These are phyloP conservation scores for Musca vetustissima DNA, from an alignment of 1,140 invertebrate genomes.

Conservation along the genomic window DNA sequence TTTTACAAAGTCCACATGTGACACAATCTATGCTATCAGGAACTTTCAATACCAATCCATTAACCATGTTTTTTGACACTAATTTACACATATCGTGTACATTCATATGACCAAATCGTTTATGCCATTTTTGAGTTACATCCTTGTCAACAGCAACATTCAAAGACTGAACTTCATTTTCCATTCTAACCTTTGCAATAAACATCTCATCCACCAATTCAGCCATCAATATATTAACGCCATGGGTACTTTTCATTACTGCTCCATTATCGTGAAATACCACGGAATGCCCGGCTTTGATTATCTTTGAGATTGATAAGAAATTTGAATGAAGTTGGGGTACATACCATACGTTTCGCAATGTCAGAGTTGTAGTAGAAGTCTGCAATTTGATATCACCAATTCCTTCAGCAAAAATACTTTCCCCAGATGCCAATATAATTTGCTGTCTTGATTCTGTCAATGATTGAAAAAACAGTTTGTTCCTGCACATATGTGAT, in stretches of 20 bases:
- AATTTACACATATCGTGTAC: no score
- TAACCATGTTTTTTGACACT: conserved; percentile 18
- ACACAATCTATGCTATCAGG: background rate
- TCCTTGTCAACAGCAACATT: background rate
- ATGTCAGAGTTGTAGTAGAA: no score
- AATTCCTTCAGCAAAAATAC: conserved; percentile 21
- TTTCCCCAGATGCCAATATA: no score
- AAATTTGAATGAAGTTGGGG: conserved; percentile 26
- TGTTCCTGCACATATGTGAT: conserved; percentile 21
- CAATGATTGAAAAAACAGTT: background rate
- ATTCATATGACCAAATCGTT: conserved; percentile 6
- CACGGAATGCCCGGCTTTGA: conserved; percentile 18
- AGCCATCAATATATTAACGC: conserved; percentile 1
- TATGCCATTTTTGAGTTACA: conserved; percentile 3
- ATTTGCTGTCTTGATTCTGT: conserved; percentile 19
- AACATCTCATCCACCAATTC: conserved; percentile 6
- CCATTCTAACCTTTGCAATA: conserved; percentile 10
- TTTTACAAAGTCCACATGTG: conserved; percentile 15
- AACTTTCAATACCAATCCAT: background rate
- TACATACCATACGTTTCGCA: conserved; percentile 24
- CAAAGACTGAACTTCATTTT: background rate
- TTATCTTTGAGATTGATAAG: conserved; percentile 14
- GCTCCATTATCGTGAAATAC: conserved; percentile 10
- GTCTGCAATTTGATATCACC: background rate
- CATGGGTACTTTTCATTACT: conserved; percentile 7